A percentile compares a stretch with the other conserved stretches of the same genome.
Evolutionary conservation across 1,140 invertebrate species (phyloP).

Genomic region (Hetaerina americana): DNA sequence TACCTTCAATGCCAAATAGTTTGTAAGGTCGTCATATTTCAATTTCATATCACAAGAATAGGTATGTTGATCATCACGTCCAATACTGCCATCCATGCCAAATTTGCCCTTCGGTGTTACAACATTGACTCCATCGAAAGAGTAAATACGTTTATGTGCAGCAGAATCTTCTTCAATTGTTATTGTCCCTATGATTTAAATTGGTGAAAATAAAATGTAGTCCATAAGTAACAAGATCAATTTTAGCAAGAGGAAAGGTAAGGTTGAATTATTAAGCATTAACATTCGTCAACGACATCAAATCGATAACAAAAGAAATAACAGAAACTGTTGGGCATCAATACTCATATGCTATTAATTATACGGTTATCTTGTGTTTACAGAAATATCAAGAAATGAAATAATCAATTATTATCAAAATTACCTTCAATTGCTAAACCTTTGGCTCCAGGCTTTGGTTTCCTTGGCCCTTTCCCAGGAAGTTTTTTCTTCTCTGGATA

Average conservation of each 20-base stretch:
- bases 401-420: too few species aligned
- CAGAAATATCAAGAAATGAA: too few species aligned
- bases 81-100: conserved; percentile 26
- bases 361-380: too few species aligned
- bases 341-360: too few species aligned
- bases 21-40: conserved; percentile 29
- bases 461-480: background rate
- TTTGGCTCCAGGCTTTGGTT: background rate
- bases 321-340: too few species aligned
- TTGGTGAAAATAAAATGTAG: too few species aligned
- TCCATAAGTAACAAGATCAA: too few species aligned
- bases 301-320: too few species aligned
- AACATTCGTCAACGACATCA: too few species aligned
- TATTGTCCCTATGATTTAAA: conserved; percentile 23
- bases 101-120: conserved; percentile 12
- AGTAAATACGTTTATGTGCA: conserved; percentile 32
- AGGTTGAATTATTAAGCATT: too few species aligned
- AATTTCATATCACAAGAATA: conserved; percentile 32
- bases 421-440: background rate
- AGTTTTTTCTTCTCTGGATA: conserved; percentile 30
- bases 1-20: background rate
- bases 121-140: conserved; percentile 37
- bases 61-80: conserved; percentile 20
- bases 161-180: conserved; percentile 32
- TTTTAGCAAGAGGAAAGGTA: too few species aligned